A percentile compares a stretch with the other conserved stretches of the same genome.
Evolutionary conservation across 2,888 invertebrate genomes (phyloP).

Genomic region (Geophilus truncorum): DNA sequence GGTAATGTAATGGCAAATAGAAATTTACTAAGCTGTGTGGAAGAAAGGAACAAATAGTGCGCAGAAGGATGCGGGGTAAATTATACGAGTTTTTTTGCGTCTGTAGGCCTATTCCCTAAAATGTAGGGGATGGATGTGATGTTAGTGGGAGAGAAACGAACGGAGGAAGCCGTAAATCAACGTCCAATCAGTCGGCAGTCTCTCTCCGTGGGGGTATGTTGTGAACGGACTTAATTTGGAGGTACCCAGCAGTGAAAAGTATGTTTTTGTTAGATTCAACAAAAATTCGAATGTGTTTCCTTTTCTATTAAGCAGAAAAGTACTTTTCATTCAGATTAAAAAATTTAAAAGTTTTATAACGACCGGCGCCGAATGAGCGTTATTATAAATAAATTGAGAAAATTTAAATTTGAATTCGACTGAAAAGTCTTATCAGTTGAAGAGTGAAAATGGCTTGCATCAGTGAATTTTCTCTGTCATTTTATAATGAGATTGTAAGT

Average conservation of each 20-base stretch:
- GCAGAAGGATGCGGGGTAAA: no score
- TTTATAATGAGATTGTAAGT: conserved; percentile 14
- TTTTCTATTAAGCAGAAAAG: neutral
- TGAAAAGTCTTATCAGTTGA: conserved; percentile 1
- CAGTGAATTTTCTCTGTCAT: conserved; percentile 18
- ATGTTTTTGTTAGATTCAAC: neutral
- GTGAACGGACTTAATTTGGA: conserved; percentile 16
- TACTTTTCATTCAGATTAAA: neutral
- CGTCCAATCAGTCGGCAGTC: conserved; percentile 1
- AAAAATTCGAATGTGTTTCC: neutral
- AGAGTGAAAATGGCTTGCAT: conserved; percentile 8
- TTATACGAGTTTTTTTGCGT: no score
- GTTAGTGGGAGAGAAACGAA: neutral
- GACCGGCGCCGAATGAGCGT: neutral
- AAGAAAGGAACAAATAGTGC: no score
- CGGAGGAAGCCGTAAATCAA: neutral
- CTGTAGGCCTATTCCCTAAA: neutral
- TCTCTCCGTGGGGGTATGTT: conserved; percentile 4
- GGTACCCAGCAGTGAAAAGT: neutral
- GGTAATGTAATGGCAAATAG: neutral
- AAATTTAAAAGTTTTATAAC: neutral
- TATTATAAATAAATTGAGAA: neutral
- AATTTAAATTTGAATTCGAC: neutral
- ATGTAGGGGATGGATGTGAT: neutral
- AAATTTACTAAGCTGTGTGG: neutral